A percentile compares a stretch with the other conserved stretches of the same genome.
Conservation (phyloP, 2,888 invertebrate species). For the Parasteatoda lunata region DNA sequence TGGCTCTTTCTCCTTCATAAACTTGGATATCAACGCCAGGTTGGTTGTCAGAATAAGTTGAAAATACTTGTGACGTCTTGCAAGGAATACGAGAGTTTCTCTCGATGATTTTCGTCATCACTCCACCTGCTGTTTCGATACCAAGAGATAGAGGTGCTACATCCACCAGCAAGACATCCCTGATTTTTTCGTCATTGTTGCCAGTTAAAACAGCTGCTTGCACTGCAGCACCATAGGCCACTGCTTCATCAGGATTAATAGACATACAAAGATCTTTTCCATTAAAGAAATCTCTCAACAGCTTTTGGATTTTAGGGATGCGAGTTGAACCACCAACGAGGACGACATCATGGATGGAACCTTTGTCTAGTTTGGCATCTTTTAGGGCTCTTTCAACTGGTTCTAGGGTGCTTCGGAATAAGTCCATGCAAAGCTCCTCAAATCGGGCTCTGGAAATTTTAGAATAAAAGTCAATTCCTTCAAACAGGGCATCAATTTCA, state of each 20-base stretch:
- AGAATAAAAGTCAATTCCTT: slow-evolving; percentile 71
- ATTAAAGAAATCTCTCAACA: slow-evolving; percentile 84
- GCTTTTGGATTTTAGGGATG: slow-evolving; percentile 85
- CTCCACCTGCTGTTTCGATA: slow-evolving; percentile 80
- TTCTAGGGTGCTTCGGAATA: slow-evolving; percentile 83
- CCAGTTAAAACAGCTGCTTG: slow-evolving; percentile 82
- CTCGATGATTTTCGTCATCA: slow-evolving; percentile 87
- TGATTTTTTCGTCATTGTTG: slow-evolving; percentile 77
- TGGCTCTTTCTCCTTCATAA: slow-evolving; percentile 86
- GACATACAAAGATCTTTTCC: slow-evolving; percentile 83
- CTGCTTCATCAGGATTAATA: slow-evolving; percentile 87
- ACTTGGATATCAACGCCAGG: slow-evolving; percentile 89
- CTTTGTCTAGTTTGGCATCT: slow-evolving; percentile 87
- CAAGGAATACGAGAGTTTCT: slow-evolving; percentile 86
- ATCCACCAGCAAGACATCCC: slow-evolving; percentile 88
- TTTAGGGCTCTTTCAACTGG: slow-evolving; percentile 86
- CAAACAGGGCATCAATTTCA: slow-evolving; percentile 70
- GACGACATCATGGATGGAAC: slow-evolving; percentile 85
- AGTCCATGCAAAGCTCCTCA: slow-evolving; percentile 83
- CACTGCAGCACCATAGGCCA: slow-evolving; percentile 85
- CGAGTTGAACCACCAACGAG: slow-evolving; percentile 87
- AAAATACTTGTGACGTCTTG: slow-evolving; percentile 85
- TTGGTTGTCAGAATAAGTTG: slow-evolving; percentile 94
- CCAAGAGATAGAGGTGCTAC: slow-evolving; percentile 80
- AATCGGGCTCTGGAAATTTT: slow-evolving; percentile 79